These are phyloP conservation scores for Terebella lapidaria DNA, from an alignment of 2,888 invertebrate genomes.

Conservation along the genomic window DNA sequence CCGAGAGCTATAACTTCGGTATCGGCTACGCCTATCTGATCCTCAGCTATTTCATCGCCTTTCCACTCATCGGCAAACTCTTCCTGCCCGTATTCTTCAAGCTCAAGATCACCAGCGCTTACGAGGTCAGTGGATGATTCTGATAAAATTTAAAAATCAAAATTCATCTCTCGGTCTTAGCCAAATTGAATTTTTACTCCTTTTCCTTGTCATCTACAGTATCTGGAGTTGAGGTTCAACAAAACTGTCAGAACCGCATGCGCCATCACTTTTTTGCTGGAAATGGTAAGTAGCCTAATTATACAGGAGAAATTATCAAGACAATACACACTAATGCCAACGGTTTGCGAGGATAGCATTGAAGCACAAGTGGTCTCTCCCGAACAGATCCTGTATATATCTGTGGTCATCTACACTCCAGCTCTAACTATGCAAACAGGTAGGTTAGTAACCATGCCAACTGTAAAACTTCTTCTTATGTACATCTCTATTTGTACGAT, in stretches of 20 bases:
- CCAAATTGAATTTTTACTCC: background rate
- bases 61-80: background rate
- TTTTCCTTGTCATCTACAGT: constrained; percentile 24
- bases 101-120: constrained; percentile 2
- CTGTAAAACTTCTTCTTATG: constrained; percentile 49
- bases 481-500: constrained; percentile 43
- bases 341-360: too few relatives aligned
- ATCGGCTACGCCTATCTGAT: background rate
- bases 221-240: constrained; percentile 33
- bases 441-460: constrained; percentile 18
- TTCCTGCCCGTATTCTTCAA: background rate
- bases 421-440: constrained; percentile 70
- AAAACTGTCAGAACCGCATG: constrained; percentile 24
- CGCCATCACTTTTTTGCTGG: constrained; percentile 23
- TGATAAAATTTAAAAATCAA: too few relatives aligned
- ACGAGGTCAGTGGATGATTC: background rate
- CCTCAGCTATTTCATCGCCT: background rate
- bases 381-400: constrained; percentile 58
- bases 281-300: constrained; percentile 15
- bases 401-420: constrained; percentile 82
- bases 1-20: constrained; percentile 4
- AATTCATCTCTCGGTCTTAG: background rate
- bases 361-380: too few relatives aligned
- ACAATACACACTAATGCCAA: too few relatives aligned
- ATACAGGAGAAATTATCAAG: too few relatives aligned